Base-by-base conservation (phyloP, 2,113 vertebrate genomes). In the Mesitornis unicolor region DNA sequence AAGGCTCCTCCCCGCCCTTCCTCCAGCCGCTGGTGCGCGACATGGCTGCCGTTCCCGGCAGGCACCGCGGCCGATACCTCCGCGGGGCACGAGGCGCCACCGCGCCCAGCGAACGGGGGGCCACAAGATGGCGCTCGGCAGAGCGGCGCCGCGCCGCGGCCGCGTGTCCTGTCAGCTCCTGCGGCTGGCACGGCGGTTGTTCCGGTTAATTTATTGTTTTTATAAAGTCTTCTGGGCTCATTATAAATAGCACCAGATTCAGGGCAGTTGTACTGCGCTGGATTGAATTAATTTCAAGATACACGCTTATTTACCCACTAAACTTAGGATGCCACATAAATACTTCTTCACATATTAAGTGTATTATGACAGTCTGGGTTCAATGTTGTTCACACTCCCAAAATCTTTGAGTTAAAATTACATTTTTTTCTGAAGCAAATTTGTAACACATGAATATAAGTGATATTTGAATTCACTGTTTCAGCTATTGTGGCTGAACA, bases 11-110 rank as follows among this genome's bases (percentile, higher is more conserved):
- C n/a, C 10, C 5, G 16, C 56, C 24, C 78, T 16, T 9, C 64
- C 60, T 54, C 1, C 80, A 2, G 50, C 64, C 77, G 6, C 40
- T 10, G 40, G 14, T 15, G 81, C 88, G 45, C 88, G 92, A 85
- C 95, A 97, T 95, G 95, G 92, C 94, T 15, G 92, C 92, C 65
- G 68, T 83, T 94, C 95, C 94, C 96, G 89, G 92, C 91, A 96
- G 82, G 78, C 94, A 57, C 26, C 65, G 86, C 73, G 86, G 35
- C 77, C 11, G 25, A 48, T 14, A 14, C 67, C 53, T 31, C 67
- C 63, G 45, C 43, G 45, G 36, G 68, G 73, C 65, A 31, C 71
- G 21, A 45, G 54, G 56, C 51, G 35, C 70, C 50, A 7, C 21
- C 33, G 10, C n/a, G 54, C 60, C 40, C 50, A 59, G 28, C 56